Percentiles rank a stretch among this genome's conserved stretches.
Conservation (phyloP, 2,113 vertebrate genomes). For the Poeciliopsis prolifica region DNA sequence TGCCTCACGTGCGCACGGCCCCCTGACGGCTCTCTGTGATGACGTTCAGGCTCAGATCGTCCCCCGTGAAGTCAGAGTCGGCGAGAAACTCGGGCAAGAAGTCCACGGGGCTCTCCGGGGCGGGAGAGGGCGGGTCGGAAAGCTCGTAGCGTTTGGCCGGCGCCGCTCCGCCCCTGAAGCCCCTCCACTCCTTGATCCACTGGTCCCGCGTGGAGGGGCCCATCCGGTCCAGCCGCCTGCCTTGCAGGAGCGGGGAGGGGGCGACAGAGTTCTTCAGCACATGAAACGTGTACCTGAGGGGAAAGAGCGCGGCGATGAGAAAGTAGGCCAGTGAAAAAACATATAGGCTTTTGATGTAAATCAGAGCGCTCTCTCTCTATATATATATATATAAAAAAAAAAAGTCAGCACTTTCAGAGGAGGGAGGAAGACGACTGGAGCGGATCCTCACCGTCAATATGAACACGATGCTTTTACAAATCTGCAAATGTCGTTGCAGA, state of each 20-base stretch:
- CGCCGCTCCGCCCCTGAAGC: slow-evolving; percentile 47
- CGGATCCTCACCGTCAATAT: slow-evolving; percentile 47
- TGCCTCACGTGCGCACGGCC: background rate
- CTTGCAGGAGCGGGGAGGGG: slow-evolving; percentile 79
- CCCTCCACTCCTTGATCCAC: slow-evolving; percentile 83
- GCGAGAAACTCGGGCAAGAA: slow-evolving; percentile 10
- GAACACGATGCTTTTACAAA: slow-evolving; percentile 35
- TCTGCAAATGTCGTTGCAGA: slow-evolving; percentile 7
- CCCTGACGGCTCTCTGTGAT: slow-evolving; percentile 30
- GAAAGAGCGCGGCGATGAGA: slow-evolving; percentile 67
- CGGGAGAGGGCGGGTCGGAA: slow-evolving; percentile 52
- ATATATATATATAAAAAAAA: no score
- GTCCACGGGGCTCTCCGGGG: slow-evolving; percentile 28
- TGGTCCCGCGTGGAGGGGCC: slow-evolving; percentile 71
- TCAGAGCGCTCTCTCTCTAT: slow-evolving; percentile 68
- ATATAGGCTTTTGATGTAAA: slow-evolving; percentile 78
- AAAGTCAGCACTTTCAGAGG: slow-evolving; percentile 68
- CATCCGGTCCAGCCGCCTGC: slow-evolving; percentile 84
- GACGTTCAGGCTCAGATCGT: slow-evolving; percentile 50
- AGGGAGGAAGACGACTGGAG: slow-evolving; percentile 39
- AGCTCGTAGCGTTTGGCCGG: slow-evolving; percentile 43
- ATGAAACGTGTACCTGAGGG: slow-evolving; percentile 84
- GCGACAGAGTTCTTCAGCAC: slow-evolving; percentile 84
- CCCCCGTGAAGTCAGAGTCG: slow-evolving; percentile 17
- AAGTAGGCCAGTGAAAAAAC: slow-evolving; percentile 78